Evolutionary conservation across 2,888 invertebrate genomes (phyloP).

Genomic region (Xylota sylvarum): DNA sequence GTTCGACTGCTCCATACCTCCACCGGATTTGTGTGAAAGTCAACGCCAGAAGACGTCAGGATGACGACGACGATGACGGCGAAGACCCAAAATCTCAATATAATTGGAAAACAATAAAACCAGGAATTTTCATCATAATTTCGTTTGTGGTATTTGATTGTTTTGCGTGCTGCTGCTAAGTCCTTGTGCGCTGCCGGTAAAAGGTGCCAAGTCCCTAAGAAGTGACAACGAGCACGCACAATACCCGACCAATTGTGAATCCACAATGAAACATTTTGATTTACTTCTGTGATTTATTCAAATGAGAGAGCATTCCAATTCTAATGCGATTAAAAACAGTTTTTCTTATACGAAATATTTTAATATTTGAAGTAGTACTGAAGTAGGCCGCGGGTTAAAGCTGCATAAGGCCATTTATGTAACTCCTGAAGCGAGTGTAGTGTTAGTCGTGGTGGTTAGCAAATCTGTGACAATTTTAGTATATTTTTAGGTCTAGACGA

Average conservation of each 20-base stretch:
- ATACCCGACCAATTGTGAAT: constrained; percentile 36
- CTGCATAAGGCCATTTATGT: too few species aligned
- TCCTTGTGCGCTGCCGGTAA: constrained; percentile 31
- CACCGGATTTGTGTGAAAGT: constrained; percentile 45
- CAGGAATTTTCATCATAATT: constrained; percentile 77
- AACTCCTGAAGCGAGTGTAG: too few species aligned
- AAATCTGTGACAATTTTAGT: too few species aligned
- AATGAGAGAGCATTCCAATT: constrained; percentile 52
- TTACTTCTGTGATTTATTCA: constrained; percentile 65
- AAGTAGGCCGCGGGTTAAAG: too few species aligned
- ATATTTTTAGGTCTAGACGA: too few species aligned
- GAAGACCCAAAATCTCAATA: constrained; percentile 68
- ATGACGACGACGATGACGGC: constrained; percentile 19
- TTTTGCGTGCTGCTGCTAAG: constrained; percentile 55
- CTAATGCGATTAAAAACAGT: constrained; percentile 60
- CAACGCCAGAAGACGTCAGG: constrained; percentile 29
- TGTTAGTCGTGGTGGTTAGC: too few species aligned
- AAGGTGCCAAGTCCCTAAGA: constrained; percentile 34
- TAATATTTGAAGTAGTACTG: not conserved
- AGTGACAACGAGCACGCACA: constrained; percentile 48
- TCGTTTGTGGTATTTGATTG: constrained; percentile 77
- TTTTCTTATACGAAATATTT: not conserved
- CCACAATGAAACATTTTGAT: constrained; percentile 62
- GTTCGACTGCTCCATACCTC: constrained; percentile 19
- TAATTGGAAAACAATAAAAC: constrained; percentile 77